Evolutionary conservation across 2,797 vertebrate species (phyloP).

Genomic region (Intellagama lesueurii): DNA sequence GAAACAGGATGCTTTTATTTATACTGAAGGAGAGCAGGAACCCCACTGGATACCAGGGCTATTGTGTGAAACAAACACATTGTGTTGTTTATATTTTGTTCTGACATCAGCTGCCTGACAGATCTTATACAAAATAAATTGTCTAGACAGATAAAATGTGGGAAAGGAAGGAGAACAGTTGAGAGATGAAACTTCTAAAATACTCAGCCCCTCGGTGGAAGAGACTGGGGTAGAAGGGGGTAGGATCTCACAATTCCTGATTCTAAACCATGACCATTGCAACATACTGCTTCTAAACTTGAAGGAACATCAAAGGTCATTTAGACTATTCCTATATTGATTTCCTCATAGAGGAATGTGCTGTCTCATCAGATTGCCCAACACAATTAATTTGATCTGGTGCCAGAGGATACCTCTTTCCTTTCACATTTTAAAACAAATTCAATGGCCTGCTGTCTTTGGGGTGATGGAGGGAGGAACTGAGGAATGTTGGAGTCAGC

Average conservation of each 20-base stretch:
- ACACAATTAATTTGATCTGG: neutral
- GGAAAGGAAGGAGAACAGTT: constrained; percentile 39
- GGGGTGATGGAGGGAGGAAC: neutral
- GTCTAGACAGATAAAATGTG: constrained; percentile 37
- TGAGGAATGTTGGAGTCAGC: neutral
- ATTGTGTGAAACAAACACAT: constrained; percentile 43
- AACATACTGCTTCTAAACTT: neutral
- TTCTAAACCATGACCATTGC: neutral
- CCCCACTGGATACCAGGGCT: constrained; percentile 13
- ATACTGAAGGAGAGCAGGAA: constrained; percentile 34
- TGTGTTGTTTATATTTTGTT: constrained; percentile 41
- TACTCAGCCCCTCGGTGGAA: neutral
- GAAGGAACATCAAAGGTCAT: neutral
- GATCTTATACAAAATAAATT: constrained; percentile 42
- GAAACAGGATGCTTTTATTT: constrained; percentile 47
- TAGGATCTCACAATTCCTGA: neutral
- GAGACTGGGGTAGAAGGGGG: neutral
- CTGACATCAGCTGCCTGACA: constrained; percentile 18
- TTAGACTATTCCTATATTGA: neutral
- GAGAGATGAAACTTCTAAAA: neutral
- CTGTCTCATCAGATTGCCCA: neutral
- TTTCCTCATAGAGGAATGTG: neutral
- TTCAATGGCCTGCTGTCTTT: neutral
- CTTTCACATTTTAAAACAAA: neutral
- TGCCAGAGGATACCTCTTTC: neutral